Evolutionary conservation across 2,113 vertebrate species (phyloP).

Genomic region (Hemiprocne comata): DNA sequence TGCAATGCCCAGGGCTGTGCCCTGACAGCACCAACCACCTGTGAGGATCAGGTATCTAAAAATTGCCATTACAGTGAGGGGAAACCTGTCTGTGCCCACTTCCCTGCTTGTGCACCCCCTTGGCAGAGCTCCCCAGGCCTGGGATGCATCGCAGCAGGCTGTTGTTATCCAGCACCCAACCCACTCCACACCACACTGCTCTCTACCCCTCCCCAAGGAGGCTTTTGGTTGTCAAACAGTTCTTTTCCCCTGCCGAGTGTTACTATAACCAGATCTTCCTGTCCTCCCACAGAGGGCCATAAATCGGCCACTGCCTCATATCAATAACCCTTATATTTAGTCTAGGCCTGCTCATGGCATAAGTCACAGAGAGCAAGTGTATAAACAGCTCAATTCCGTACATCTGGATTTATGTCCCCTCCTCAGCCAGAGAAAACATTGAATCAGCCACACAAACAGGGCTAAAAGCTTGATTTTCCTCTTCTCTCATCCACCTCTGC

Average conservation of each 20-base stretch:
- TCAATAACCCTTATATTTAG: constrained; percentile 48
- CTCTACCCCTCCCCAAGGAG: neutral
- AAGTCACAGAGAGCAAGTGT: neutral
- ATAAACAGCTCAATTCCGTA: constrained; percentile 50
- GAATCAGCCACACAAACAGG: neutral
- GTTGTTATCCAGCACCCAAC: neutral
- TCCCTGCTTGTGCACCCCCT: neutral
- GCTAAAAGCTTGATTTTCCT: neutral
- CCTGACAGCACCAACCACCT: neutral
- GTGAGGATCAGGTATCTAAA: neutral
- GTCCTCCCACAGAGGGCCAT: neutral
- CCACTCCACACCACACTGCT: accelerated
- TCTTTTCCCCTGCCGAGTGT: neutral
- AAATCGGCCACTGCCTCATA: neutral
- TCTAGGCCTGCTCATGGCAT: neutral
- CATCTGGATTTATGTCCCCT: constrained; percentile 14
- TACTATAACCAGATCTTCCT: constrained; percentile 37
- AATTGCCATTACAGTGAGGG: neutral
- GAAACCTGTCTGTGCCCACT: neutral
- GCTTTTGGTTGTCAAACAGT: neutral
- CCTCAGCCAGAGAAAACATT: neutral
- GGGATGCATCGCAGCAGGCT: neutral
- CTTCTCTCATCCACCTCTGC: neutral
- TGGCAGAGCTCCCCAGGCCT: accelerated
- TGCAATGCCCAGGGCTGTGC: neutral